Conservation (phyloP, 2,797 vertebrate species). For the Aplochiton taeniatus region DNA sequence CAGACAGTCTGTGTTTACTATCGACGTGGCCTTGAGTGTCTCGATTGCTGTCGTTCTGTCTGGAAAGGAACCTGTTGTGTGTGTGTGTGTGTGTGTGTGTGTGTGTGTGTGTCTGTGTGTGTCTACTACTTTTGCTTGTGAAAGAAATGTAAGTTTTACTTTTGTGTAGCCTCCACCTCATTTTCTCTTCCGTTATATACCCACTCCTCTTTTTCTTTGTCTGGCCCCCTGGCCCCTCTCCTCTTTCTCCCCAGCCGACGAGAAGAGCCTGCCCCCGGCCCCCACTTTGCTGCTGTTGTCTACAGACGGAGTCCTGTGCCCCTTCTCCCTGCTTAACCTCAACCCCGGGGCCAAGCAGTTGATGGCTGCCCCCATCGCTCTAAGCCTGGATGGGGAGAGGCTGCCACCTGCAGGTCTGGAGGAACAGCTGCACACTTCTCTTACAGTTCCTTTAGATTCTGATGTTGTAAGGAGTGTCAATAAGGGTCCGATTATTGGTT, state of each 20-base stretch:
- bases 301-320: conserved; percentile 92
- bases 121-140: neutral
- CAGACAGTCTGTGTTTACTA: too few relatives aligned
- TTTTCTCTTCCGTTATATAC: neutral
- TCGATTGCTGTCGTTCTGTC: too few relatives aligned
- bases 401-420: conserved; percentile 77
- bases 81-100: conserved; percentile 4
- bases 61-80: neutral
- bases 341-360: conserved; percentile 83
- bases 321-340: conserved; percentile 91
- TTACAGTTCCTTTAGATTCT: neutral
- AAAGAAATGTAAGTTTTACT: too few relatives aligned
- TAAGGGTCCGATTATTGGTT: neutral
- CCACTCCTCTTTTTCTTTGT: neutral
- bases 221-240: neutral
- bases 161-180: too few relatives aligned
- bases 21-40: too few relatives aligned
- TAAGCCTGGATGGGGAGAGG: conserved; percentile 83
- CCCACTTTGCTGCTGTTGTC: conserved; percentile 92
- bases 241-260: conserved; percentile 76
- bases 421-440: neutral
- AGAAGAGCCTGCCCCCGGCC: conserved; percentile 85
- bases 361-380: conserved; percentile 54
- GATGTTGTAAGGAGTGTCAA: too few relatives aligned
- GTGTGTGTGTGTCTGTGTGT: neutral